These are phyloP conservation scores for Aurelia aurita complex sp. Pacific DNA, from an alignment of 30 jellyfish, hydroid and myxozoan species.

Conservation along the genomic window DNA sequence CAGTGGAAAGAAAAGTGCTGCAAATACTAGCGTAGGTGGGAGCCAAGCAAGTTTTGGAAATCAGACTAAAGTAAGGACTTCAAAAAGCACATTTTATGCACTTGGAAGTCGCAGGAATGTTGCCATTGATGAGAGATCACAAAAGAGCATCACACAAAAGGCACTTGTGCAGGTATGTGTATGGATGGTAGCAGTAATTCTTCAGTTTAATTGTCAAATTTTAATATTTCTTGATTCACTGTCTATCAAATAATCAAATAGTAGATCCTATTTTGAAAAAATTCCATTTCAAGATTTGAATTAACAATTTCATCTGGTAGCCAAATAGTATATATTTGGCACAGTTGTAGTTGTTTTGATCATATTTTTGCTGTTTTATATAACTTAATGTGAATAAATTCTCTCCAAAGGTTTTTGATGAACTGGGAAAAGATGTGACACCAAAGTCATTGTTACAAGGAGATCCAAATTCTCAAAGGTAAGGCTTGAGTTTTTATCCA, in stretches of 20 bases:
- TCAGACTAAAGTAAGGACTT: conserved; percentile 27
- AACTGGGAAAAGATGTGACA: conserved; percentile 88
- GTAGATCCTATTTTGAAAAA: too few species aligned
- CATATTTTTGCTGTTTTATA: too few species aligned
- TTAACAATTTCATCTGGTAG: too few species aligned
- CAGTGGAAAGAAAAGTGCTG: conserved; percentile 54
- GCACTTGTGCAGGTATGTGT: conserved; percentile 73
- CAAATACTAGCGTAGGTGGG: conserved; percentile 61
- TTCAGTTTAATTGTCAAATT: too few species aligned
- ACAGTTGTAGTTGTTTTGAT: too few species aligned
- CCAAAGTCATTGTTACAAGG: conserved; percentile 78
- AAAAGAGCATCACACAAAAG: conserved; percentile 52
- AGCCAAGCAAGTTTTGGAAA: conserved; percentile 58
- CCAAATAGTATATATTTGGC: too few species aligned
- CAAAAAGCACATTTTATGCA: conserved; percentile 55
- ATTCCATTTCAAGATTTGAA: too few species aligned
- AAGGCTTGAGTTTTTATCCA: neutral
- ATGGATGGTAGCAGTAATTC: too few species aligned
- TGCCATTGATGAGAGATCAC: conserved; percentile 79
- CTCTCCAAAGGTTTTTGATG: conserved; percentile 84
- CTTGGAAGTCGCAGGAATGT: conserved; percentile 75
- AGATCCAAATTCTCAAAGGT: conserved; percentile 63
- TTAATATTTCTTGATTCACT: too few species aligned
- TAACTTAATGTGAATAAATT: too few species aligned
- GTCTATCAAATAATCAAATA: too few species aligned